A percentile compares a stretch with the other conserved stretches of the same genome.
Evolutionary conservation across 2,888 invertebrate genomes (phyloP).

Genomic region (Drosophila peninsularis): DNA sequence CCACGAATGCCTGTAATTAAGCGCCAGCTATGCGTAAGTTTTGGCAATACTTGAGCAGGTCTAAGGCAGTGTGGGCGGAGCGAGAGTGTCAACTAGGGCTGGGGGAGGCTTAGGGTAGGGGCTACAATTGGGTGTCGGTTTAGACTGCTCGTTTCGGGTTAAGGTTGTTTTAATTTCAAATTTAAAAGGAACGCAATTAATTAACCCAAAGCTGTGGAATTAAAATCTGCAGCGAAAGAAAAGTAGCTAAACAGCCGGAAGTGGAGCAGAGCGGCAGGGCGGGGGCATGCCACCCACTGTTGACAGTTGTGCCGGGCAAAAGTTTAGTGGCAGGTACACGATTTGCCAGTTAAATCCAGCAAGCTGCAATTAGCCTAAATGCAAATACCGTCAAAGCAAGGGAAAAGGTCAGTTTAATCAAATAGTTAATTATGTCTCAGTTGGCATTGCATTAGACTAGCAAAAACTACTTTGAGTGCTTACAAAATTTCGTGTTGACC

Average conservation of each 20-base stretch:
- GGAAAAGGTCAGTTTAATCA: conserved; percentile 14
- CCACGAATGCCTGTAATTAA: conserved; percentile 51
- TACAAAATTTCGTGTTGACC: too few species aligned
- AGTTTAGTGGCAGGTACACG: conserved; percentile 27
- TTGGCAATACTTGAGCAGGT: conserved; percentile 23
- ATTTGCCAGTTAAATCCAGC: conserved; percentile 12
- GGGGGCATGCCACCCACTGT: not conserved
- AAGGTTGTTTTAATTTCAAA: conserved; percentile 69
- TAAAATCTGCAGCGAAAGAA: conserved; percentile 38
- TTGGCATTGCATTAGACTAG: not conserved
- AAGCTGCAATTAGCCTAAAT: conserved; percentile 36
- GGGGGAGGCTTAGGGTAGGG: too few species aligned
- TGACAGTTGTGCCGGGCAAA: conserved; percentile 37
- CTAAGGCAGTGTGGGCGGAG: not conserved
- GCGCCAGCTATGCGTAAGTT: conserved; percentile 52
- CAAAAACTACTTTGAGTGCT: too few species aligned
- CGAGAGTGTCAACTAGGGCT: not conserved
- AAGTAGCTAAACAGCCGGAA: not conserved
- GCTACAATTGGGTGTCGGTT: not conserved
- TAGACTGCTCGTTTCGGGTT: conserved; percentile 28
- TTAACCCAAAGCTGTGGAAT: conserved; percentile 62
- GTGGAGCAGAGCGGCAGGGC: not conserved
- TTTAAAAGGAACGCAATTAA: conserved; percentile 73
- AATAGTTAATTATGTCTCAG: not conserved
- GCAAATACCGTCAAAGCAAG: conserved; percentile 18